These are phyloP conservation scores for Odocoileus virginianus DNA, from an alignment of 2,113 vertebrate species.

Conservation along the genomic window DNA sequence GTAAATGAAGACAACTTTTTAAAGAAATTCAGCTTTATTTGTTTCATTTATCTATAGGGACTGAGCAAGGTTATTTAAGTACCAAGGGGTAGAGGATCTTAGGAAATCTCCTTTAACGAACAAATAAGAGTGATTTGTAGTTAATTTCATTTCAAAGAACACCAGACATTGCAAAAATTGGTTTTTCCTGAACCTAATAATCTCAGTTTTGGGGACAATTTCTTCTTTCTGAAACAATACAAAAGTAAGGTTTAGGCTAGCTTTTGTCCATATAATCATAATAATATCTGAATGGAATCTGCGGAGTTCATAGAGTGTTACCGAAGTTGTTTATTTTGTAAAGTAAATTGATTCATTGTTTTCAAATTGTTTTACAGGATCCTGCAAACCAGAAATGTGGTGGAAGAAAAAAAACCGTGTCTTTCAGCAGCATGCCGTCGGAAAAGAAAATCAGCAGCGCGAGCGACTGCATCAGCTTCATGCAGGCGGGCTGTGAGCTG, in stretches of 20 bases:
- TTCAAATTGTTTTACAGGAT: constrained; percentile 84
- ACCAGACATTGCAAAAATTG: not conserved
- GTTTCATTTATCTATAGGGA: not conserved
- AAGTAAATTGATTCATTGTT: constrained; percentile 44
- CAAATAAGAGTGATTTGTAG: not conserved
- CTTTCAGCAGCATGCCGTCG: constrained; percentile 98
- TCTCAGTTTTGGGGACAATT: not conserved
- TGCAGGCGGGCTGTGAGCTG: constrained; percentile 97
- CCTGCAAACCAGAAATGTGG: constrained; percentile 91
- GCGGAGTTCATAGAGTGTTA: not conserved
- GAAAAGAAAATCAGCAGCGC: constrained; percentile 98
- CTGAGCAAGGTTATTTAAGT: not conserved
- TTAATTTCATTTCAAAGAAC: constrained; percentile 12
- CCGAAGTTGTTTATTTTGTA: not conserved
- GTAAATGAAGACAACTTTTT: not conserved
- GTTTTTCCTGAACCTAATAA: not conserved
- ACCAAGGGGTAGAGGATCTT: not conserved
- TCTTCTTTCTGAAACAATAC: not conserved
- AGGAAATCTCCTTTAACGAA: not conserved
- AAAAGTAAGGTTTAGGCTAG: not conserved
- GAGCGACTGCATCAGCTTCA: constrained; percentile 95
- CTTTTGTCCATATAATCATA: not conserved
- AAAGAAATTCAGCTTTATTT: not conserved
- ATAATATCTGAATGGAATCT: not conserved
- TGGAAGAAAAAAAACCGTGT: constrained; percentile 96